phyloP scores from a whole-genome alignment of 2,113 vertebrate genomes.

The Tor tambroides region DNA sequence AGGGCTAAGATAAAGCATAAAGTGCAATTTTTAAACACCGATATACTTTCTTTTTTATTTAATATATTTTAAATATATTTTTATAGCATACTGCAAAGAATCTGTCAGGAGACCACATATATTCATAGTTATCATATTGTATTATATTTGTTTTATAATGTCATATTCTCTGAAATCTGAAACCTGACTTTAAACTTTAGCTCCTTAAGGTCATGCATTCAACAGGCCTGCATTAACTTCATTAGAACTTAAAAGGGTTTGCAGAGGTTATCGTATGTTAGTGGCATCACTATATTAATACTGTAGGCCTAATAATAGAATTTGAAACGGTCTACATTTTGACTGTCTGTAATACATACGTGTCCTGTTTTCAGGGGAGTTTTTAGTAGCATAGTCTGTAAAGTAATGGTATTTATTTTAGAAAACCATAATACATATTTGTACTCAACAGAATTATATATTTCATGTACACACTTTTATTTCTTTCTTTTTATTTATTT shows the following conservation, averaged over 20 bases:
- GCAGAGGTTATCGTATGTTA: neutral
- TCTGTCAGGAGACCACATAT: neutral
- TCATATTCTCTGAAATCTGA: too few species aligned
- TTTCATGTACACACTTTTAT: neutral
- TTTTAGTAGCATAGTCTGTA: neutral
- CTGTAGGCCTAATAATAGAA: neutral
- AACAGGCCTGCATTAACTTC: neutral
- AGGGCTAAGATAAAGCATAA: neutral
- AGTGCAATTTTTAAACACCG: neutral
- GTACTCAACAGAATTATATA: neutral
- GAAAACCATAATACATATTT: neutral
- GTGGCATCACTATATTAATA: neutral
- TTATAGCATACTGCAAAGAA: neutral
- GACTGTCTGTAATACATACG: neutral
- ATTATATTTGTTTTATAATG: neutral
- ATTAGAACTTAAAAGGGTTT: neutral
- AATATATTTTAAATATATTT: neutral
- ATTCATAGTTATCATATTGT: neutral
- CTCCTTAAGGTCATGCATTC: neutral
- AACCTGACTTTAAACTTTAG: neutral
- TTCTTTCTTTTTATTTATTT: neutral
- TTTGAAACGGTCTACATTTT: neutral
- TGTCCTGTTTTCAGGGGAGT: neutral
- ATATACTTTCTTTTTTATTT: neutral
- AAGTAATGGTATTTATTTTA: neutral